phyloP scores from a whole-genome alignment of 2,888 invertebrate species.

The Dryobotodes eremita region DNA sequence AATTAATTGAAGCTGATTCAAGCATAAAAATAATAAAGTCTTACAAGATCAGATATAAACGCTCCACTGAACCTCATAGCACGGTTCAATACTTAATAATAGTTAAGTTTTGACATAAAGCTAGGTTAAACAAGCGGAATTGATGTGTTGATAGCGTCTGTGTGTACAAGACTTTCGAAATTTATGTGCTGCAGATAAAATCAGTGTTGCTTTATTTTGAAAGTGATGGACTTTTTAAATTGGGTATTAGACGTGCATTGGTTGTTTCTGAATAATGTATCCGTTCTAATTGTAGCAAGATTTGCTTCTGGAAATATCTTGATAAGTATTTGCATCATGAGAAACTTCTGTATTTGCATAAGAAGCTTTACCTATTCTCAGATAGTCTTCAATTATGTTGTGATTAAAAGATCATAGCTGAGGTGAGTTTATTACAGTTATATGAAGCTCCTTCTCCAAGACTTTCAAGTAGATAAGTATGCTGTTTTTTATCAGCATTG shows the following conservation, averaged over 20 bases:
- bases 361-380: neutral
- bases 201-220: constrained; percentile 54
- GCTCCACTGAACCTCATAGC: constrained; percentile 52
- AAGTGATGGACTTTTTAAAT: constrained; percentile 48
- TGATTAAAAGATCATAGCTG: neutral
- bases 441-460: neutral
- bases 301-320: neutral
- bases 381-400: neutral
- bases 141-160: constrained; percentile 67
- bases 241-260: constrained; percentile 11
- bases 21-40: constrained; percentile 53
- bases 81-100: constrained; percentile 58
- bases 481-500: neutral
- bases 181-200: constrained; percentile 54
- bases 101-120: constrained; percentile 69
- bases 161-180: constrained; percentile 55
- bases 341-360: neutral
- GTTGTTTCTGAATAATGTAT: constrained; percentile 34
- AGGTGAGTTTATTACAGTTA: neutral
- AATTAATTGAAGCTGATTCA: constrained; percentile 46
- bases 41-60: constrained; percentile 62
- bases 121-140: constrained; percentile 66
- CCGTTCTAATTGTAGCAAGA: constrained; percentile 6
- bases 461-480: neutral
- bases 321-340: neutral